Percentiles rank a stretch among this genome's conserved stretches.
Evolutionary conservation across 2,888 invertebrate species (phyloP).

Genomic region (Criorhina ranunculi): DNA sequence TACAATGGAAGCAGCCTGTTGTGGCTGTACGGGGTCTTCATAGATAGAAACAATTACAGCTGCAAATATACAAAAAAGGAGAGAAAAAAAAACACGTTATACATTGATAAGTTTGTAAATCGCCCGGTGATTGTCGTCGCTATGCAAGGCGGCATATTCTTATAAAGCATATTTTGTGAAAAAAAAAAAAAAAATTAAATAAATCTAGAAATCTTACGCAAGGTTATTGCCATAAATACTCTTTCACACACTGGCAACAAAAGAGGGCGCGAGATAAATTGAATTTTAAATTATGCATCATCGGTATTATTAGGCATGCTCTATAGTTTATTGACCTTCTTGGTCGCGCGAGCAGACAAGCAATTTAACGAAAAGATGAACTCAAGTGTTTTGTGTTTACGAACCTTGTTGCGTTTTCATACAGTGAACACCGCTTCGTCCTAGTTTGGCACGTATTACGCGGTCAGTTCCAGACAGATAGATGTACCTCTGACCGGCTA

Average conservation of each 20-base stretch:
- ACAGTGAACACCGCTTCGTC: conserved; percentile 97
- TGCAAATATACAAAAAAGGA: conserved; percentile 86
- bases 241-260: conserved; percentile 21
- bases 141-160: conserved; percentile 52
- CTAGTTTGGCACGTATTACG: conserved; percentile 96
- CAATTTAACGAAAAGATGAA: neutral
- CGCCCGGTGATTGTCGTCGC: conserved; percentile 31
- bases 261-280: conserved; percentile 45
- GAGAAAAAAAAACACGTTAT: conserved; percentile 47
- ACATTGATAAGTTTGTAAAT: conserved; percentile 39
- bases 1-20: conserved; percentile 98
- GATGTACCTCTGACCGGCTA: conserved; percentile 96
- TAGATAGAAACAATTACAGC: conserved; percentile 97
- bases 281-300: conserved; percentile 54
- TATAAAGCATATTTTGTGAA: conserved; percentile 20
- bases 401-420: conserved; percentile 97
- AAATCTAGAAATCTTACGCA: conserved; percentile 50
- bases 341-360: conserved; percentile 33
- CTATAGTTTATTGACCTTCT: conserved; percentile 67
- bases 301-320: conserved; percentile 34
- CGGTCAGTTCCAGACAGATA: conserved; percentile 97
- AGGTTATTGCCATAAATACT: conserved; percentile 63
- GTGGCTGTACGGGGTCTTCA: conserved; percentile 98
- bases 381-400: conserved; percentile 74
- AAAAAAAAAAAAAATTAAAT: conserved; percentile 1